Percentiles rank a stretch among this genome's conserved stretches.
Conservation (phyloP, 2,797 vertebrate genomes). For the Liparis tanakae region DNA sequence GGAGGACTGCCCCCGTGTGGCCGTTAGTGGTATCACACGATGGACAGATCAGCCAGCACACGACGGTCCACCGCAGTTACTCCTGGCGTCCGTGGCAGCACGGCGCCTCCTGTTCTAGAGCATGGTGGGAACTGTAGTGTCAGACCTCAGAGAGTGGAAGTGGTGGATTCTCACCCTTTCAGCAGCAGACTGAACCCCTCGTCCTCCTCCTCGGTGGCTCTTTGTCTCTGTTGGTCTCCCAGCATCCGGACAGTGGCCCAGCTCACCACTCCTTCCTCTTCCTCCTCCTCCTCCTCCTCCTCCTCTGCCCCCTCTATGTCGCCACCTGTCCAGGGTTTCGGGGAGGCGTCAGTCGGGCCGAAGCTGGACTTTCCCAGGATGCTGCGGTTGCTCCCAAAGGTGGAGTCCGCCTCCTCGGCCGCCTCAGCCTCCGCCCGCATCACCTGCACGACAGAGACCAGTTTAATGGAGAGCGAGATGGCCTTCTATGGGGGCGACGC, state of each 20-base stretch:
- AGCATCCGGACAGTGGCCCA: conserved; percentile 77
- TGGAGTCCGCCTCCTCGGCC: conserved; percentile 84
- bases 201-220: conserved; percentile 65
- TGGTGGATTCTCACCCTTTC: conserved; percentile 68
- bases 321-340: conserved; percentile 33
- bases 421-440: conserved; percentile 76
- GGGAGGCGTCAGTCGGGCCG: conserved; percentile 50
- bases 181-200: conserved; percentile 81
- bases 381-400: conserved; percentile 89
- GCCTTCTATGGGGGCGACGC: not conserved
- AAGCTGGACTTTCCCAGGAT: conserved; percentile 76
- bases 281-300: conserved; percentile 47
- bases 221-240: conserved; percentile 72
- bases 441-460: conserved; percentile 50
- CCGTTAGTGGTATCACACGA: too few relatives aligned
- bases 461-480: not conserved
- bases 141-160: not conserved
- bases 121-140: not conserved
- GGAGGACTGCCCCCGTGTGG: too few relatives aligned
- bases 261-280: conserved; percentile 73
- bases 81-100: not conserved
- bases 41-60: too few relatives aligned
- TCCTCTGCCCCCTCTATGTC: conserved; percentile 37
- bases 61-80: not conserved
- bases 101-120: not conserved